phyloP scores from a whole-genome alignment of 2,888 invertebrate species.

The Calephelis perditalis region DNA sequence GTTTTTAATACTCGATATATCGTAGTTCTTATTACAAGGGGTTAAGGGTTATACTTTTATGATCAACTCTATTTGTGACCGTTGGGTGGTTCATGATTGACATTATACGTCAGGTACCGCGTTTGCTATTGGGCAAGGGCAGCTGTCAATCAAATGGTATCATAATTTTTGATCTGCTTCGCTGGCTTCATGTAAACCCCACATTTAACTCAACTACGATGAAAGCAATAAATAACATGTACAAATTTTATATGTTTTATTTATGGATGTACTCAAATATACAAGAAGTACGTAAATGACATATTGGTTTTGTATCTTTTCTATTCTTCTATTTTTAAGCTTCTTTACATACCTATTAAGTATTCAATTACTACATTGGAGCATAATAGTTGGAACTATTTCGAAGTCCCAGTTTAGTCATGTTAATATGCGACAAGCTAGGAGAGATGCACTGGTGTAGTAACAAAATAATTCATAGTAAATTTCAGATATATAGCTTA shows the following conservation, averaged over 20 bases:
- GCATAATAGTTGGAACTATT: too few relatives aligned
- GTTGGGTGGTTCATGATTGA: conserved; percentile 80
- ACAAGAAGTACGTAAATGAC: too few relatives aligned
- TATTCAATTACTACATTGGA: too few relatives aligned
- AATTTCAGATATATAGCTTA: too few relatives aligned
- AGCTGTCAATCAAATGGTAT: conserved; percentile 85
- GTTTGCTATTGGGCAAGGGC: conserved; percentile 87
- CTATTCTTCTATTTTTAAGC: too few relatives aligned
- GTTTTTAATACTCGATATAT: conserved; percentile 44
- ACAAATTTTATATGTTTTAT: not conserved
- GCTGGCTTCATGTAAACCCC: conserved; percentile 44
- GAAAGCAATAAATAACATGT: not conserved
- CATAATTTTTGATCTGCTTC: conserved; percentile 43
- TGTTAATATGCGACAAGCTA: too few relatives aligned
- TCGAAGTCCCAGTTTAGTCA: too few relatives aligned
- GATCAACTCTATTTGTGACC: conserved; percentile 42
- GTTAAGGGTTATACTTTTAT: conserved; percentile 45
- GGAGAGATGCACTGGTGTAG: too few relatives aligned
- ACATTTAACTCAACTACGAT: not conserved
- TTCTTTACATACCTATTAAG: too few relatives aligned
- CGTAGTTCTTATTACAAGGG: conserved; percentile 35
- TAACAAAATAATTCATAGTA: too few relatives aligned
- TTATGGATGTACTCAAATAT: too few relatives aligned
- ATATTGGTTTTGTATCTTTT: too few relatives aligned
- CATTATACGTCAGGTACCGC: conserved; percentile 87